Conservation (phyloP, 2,113 vertebrate genomes). For the Mustela lutreola region DNA sequence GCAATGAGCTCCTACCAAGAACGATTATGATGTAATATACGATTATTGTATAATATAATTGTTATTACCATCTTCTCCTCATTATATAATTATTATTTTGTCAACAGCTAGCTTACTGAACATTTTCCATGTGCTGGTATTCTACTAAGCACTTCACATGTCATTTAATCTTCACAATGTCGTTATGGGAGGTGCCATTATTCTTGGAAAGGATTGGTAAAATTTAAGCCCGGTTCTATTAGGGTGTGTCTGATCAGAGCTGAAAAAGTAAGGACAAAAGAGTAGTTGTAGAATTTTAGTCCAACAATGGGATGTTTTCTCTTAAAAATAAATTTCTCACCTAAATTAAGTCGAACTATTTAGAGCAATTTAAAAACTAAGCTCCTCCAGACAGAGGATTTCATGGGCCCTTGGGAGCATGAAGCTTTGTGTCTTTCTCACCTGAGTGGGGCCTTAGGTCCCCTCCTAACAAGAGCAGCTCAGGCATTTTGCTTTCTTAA, state of each 20-base stretch:
- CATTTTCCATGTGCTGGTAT: not conserved
- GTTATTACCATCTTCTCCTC: slow-evolving; percentile 55
- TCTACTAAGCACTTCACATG: not conserved
- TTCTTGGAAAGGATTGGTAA: slow-evolving; percentile 57
- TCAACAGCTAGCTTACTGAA: not conserved
- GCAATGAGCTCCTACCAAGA: slow-evolving; percentile 18
- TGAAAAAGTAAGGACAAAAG: slow-evolving; percentile 58
- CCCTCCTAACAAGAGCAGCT: not conserved
- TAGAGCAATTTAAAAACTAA: slow-evolving; percentile 46
- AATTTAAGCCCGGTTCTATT: not conserved
- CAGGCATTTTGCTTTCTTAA: not conserved
- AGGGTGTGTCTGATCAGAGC: slow-evolving; percentile 20
- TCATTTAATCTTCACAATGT: slow-evolving; percentile 24
- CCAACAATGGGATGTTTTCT: slow-evolving; percentile 2
- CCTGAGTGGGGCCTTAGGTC: not conserved
- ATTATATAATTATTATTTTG: slow-evolving; percentile 70
- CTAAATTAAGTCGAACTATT: slow-evolving; percentile 47
- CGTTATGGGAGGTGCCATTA: not conserved
- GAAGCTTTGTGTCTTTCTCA: not conserved
- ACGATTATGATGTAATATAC: slow-evolving; percentile 43
- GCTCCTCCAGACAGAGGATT: not conserved
- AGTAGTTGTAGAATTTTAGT: slow-evolving; percentile 36
- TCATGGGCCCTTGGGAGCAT: not conserved
- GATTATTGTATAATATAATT: slow-evolving; percentile 41
- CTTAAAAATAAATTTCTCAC: slow-evolving; percentile 57